A percentile compares a stretch with the other conserved stretches of the same genome.
Evolutionary conservation across 2,113 vertebrate genomes (phyloP).

Genomic region (Sinocyclocheilus anophthalmus): DNA sequence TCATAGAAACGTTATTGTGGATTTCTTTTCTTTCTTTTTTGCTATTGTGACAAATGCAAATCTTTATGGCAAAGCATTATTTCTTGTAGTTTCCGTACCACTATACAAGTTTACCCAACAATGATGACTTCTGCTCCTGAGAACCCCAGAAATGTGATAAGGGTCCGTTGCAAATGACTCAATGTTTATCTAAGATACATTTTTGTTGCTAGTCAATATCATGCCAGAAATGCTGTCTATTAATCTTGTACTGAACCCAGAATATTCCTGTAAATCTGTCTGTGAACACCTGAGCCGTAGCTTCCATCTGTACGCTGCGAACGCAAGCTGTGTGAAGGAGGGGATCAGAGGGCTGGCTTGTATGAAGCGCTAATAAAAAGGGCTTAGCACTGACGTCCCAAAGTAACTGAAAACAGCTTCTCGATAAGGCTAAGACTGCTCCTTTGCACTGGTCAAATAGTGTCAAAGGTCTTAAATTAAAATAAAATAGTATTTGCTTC

Average conservation of each 20-base stretch:
- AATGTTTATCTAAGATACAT: background rate
- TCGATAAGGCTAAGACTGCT: background rate
- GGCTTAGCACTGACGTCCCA: constrained; percentile 69
- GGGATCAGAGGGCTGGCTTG: constrained; percentile 65
- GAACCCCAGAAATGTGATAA: too few species aligned
- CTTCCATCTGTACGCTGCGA: constrained; percentile 18
- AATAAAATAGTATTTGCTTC: background rate
- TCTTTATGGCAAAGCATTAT: too few species aligned
- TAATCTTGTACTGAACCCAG: background rate
- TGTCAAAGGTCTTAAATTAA: background rate
- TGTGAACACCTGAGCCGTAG: constrained; percentile 34
- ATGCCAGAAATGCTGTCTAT: constrained; percentile 1
- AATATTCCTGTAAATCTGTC: background rate
- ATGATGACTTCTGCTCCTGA: too few species aligned
- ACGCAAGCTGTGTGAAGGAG: constrained; percentile 42
- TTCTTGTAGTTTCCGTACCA: too few species aligned
- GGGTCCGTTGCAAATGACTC: too few species aligned
- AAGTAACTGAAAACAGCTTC: background rate
- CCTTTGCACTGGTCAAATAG: background rate
- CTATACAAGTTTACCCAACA: too few species aligned
- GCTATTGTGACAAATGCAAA: too few species aligned
- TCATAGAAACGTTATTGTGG: too few species aligned
- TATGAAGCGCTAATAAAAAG: constrained; percentile 77
- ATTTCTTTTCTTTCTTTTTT: too few species aligned
- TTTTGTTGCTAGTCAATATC: background rate